Evolutionary conservation across 2,888 invertebrate genomes (phyloP), one percentile per base, ranked within the genome.

Genomic region (Rambutsinella grinnellia): DNA sequence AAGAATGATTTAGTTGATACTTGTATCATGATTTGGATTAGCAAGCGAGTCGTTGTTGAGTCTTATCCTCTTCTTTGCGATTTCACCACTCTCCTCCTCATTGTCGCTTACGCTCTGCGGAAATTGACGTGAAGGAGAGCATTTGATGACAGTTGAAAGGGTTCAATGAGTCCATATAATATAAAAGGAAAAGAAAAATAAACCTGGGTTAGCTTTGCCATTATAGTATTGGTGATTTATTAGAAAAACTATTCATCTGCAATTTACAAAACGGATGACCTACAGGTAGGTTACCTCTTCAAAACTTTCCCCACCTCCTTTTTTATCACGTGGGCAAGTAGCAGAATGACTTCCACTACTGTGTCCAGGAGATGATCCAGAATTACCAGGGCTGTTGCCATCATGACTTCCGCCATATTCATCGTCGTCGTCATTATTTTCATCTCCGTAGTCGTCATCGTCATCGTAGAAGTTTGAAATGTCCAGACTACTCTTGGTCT

Each of bases 281-380:
- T 36, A 36, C 36, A 36, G 36, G 36, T 36, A 36, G 57, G 57
- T 71, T 79, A 76, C 72, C 80, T 79, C 62, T 75, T 80, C 54
- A 79, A 76, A 66, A 76, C 63, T 46, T 85, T 85, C 63, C 28
- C 86, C 58, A 85, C 86, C 62, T 8, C 36, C 36, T 13, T 36
- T 36, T 36, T 36, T 36, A 36, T 36, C 36, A 13, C 36, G 36
- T 8, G 36, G 36, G 13, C 6, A 5, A 36, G 36, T 5, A 36
- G 36, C 13, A 13, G 5, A 8, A 36, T 36, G 36, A 5, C 6
- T 8, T 36, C 6, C 5, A 13, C 13, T 13, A 36, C 6, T 8
- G 13, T 36, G 36, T 5, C 13, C 13, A 36, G 5, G 6, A 13
- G 36, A 36, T 5, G 36, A 5, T 8, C 13, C 6, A 8, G 36